Base-by-base conservation (phyloP, 2,888 invertebrate species). In the Pachymerium ferrugineum region DNA sequence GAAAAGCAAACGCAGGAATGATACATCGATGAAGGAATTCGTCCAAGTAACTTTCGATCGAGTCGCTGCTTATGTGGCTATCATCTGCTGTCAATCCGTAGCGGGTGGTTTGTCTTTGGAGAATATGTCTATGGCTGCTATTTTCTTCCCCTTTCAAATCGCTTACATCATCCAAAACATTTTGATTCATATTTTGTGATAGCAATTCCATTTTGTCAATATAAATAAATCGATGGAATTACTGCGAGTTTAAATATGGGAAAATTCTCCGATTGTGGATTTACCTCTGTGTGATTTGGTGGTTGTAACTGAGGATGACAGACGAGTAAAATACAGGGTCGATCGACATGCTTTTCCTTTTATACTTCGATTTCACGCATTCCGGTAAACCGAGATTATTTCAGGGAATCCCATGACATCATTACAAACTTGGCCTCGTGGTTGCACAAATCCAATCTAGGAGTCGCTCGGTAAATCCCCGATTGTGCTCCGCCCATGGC, bases 21-120 rank as follows among this genome's bases (percentile, higher is more conserved):
- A 69, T 29, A n/a, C 30, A 30, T 33, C 33, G 69, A 31, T 33
- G 69, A 30, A 69, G 69, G 29, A 69, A 69, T 69, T 69, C 69
- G 69, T 69, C 69, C 14, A 69, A 29, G 29, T 33, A 69, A 69
- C 19, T 33, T 30, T 69, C 69, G 6, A 69, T 19, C n/a, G 69
- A 69, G 30, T 69, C 10, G 10, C 10, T 33, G 19, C 30, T 19
- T 33, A 69, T 16, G n/a, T 29, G n/a, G 19, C 69, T 69, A 6
- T 69, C 69, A 16, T 69, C 69, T n/a, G 69, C 6, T 19, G 69
- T 69, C 69, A 69, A 30, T 4, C 69, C 69, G 31, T 31, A 33
- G 25, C 69, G 69, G 19, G 69, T 69, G 10, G 69, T 69, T 14
- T 69, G 69, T 10, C 69, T 30, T 33, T 69, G 69, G 8, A 69